These are phyloP conservation scores for Gonatopus flavifemur DNA, from an alignment of 1,140 invertebrate genomes.

Conservation along the genomic window DNA sequence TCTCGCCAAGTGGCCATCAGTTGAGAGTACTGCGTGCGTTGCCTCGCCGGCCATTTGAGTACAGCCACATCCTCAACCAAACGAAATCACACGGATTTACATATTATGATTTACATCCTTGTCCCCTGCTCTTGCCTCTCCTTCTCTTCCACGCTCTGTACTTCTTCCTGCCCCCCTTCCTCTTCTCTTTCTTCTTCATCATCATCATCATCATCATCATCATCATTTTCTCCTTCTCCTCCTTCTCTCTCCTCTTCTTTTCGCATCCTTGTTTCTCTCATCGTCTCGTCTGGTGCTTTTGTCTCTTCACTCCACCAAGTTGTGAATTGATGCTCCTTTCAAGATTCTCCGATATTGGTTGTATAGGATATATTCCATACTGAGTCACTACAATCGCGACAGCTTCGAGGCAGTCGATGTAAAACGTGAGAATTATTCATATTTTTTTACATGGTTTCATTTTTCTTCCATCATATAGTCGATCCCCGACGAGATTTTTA, in stretches of 20 bases:
- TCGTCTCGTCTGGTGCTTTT: neutral
- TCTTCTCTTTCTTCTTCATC: constrained; percentile 5
- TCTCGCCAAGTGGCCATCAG: constrained; percentile 45
- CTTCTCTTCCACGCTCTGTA: constrained; percentile 14
- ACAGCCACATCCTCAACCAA: constrained; percentile 42
- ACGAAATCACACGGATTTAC: constrained; percentile 53
- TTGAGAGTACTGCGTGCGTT: no score
- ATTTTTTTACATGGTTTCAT: no score
- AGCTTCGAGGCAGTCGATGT: no score
- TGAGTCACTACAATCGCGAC: no score
- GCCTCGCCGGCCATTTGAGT: constrained; percentile 32
- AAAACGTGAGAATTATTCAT: no score
- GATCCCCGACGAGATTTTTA: no score
- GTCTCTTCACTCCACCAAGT: neutral
- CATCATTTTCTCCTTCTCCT: neutral
- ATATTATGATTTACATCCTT: constrained; percentile 56
- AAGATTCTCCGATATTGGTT: no score
- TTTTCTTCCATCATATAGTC: no score
- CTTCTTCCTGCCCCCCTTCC: constrained; percentile 16
- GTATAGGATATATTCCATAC: no score
- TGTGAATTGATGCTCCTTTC: no score
- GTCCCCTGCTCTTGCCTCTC: constrained; percentile 31
- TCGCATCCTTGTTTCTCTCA: neutral
- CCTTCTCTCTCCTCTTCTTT: neutral
- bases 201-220: neutral